phyloP scores from a whole-genome alignment of 2,113 vertebrate species.

The Toxotes chatareus region DNA sequence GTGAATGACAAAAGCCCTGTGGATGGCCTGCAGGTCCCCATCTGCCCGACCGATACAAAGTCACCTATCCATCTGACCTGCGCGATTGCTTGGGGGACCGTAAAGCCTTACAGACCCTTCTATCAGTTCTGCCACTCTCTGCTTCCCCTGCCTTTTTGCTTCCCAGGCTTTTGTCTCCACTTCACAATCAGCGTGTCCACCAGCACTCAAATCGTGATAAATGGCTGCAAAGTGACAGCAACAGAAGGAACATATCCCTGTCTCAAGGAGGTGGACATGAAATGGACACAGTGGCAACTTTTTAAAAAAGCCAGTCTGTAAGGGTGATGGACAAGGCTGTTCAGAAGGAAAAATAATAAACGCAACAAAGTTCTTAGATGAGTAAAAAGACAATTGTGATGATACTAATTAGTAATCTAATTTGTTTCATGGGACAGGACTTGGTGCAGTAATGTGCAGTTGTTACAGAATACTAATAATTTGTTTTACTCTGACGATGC shows the following conservation, averaged over 20 bases:
- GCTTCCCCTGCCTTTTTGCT: slow-evolving; percentile 36
- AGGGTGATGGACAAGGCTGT: slow-evolving; percentile 2
- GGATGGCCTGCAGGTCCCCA: slow-evolving; percentile 17
- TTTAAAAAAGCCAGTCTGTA: slow-evolving; percentile 11
- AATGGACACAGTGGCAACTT: slow-evolving; percentile 22
- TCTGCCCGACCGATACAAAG: slow-evolving; percentile 33
- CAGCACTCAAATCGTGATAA: slow-evolving; percentile 66
- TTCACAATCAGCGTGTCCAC: slow-evolving; percentile 66
- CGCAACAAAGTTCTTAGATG: neutral
- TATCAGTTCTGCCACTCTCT: slow-evolving; percentile 62
- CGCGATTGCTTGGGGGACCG: slow-evolving; percentile 31
- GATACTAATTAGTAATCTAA: neutral
- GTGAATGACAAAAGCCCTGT: slow-evolving; percentile 54
- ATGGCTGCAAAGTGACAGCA: slow-evolving; percentile 47
- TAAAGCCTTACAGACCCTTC: slow-evolving; percentile 12
- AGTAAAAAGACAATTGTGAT: neutral
- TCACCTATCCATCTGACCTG: slow-evolving; percentile 35
- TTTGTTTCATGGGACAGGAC: neutral
- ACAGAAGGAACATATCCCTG: slow-evolving; percentile 23
- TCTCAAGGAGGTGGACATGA: slow-evolving; percentile 21
- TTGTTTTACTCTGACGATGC: neutral
- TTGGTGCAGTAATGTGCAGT: neutral
- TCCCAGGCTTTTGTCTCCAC: slow-evolving; percentile 62
- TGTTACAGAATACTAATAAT: neutral
- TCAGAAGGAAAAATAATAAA: neutral